Percentiles rank a stretch among this genome's conserved stretches.
Conservation (phyloP, 1,140 invertebrate genomes). For the Pemphigus obesinymphae region DNA sequence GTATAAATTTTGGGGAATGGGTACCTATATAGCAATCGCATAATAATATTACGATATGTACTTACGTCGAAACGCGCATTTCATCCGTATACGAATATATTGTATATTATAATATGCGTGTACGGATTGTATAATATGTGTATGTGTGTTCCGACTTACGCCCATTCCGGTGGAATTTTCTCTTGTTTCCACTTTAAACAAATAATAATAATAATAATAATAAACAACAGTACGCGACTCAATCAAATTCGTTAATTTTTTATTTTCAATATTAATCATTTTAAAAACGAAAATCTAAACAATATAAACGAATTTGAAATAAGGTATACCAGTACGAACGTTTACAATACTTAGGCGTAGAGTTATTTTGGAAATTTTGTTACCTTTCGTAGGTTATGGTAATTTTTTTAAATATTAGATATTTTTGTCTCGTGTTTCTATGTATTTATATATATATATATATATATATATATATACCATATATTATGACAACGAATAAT, state of each 20-base stretch:
- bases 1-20: constrained; percentile 1
- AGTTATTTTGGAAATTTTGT: neutral
- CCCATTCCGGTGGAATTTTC: constrained; percentile 17
- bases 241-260: neutral
- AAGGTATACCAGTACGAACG: too few relatives aligned
- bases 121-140: neutral
- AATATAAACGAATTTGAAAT: constrained; percentile 1
- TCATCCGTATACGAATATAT: too few relatives aligned
- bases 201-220: too few relatives aligned
- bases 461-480: neutral
- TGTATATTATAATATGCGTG: too few relatives aligned
- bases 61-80: too few relatives aligned
- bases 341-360: neutral
- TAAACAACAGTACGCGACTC: neutral
- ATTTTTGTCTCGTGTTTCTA: neutral
- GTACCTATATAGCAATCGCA: too few relatives aligned
- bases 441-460: neutral
- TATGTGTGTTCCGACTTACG: neutral
- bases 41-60: too few relatives aligned
- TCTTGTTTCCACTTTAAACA: constrained; percentile 10
- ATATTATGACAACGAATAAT: neutral
- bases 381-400: constrained; percentile 14
- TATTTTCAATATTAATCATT: neutral
- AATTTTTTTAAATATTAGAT: neutral
- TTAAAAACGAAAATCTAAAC: neutral